Evolutionary conservation across 2,113 vertebrate species (phyloP).

Genomic region (Rhombomys opimus): DNA sequence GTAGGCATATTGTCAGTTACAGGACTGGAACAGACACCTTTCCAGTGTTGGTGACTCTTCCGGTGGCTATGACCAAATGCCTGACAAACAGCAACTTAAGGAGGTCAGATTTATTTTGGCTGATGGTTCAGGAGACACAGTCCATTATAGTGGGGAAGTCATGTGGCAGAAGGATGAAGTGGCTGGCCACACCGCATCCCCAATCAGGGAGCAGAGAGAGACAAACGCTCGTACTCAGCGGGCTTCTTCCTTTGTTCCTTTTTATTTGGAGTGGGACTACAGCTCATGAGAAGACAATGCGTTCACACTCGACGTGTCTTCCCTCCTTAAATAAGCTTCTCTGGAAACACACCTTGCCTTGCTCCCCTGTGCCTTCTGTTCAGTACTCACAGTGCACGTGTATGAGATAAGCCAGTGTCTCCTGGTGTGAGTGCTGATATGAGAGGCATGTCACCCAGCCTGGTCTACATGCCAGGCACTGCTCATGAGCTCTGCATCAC

Average conservation of each 20-base stretch:
- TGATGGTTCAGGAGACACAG: background rate
- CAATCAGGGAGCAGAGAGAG: background rate
- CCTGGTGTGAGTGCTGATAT: background rate
- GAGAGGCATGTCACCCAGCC: background rate
- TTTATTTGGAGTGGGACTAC: background rate
- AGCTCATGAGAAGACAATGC: background rate
- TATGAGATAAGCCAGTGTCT: background rate
- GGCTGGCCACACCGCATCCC: background rate
- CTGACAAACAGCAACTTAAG: background rate
- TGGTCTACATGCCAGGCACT: background rate
- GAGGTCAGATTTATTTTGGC: background rate
- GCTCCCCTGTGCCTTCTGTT: background rate
- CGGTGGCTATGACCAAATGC: background rate
- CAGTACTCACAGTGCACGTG: background rate
- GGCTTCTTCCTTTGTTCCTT: background rate
- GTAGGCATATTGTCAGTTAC: background rate
- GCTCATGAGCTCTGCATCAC: background rate
- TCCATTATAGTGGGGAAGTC: background rate
- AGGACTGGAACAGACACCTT: background rate
- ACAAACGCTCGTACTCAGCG: background rate
- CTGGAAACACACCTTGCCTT: background rate
- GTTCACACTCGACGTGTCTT: background rate
- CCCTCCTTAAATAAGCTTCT: background rate
- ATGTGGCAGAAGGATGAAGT: background rate
- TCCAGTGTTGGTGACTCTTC: background rate